Conservation (phyloP, 1,140 invertebrate species). For the Leptoteleia sp. region DNA sequence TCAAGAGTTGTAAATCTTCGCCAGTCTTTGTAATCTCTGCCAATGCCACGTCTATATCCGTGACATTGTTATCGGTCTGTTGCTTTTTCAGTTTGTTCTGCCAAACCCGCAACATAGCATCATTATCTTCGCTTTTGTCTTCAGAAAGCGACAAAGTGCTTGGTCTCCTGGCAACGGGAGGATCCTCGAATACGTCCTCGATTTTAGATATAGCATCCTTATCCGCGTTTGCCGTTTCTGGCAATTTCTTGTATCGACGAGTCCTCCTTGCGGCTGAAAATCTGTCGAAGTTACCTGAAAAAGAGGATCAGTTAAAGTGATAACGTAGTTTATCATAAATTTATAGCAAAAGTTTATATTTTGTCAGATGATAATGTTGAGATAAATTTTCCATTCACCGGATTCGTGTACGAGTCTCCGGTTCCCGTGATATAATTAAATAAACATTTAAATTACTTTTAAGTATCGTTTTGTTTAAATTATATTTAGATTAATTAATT, state of each 20-base stretch:
- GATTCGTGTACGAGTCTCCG: too few species aligned
- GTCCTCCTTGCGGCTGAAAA: slow-evolving; percentile 91
- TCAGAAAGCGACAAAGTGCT: slow-evolving; percentile 68
- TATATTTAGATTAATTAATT: too few species aligned
- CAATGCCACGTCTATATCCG: slow-evolving; percentile 74
- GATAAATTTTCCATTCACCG: too few species aligned
- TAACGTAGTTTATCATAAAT: too few species aligned
- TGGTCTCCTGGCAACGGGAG: slow-evolving; percentile 68
- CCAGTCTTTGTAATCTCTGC: slow-evolving; percentile 78
- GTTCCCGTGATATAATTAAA: too few species aligned
- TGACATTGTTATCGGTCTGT: slow-evolving; percentile 37
- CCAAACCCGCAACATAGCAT: slow-evolving; percentile 75
- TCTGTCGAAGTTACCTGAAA: slow-evolving; percentile 89
- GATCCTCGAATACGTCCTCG: slow-evolving; percentile 68
- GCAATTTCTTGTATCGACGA: slow-evolving; percentile 88
- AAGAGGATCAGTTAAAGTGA: too few species aligned
- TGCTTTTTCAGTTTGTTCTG: slow-evolving; percentile 76
- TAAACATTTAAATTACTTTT: too few species aligned
- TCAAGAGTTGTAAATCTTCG: slow-evolving; percentile 78
- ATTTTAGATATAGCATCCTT: slow-evolving; percentile 82
- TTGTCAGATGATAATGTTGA: too few species aligned
- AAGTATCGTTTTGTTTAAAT: too few species aligned
- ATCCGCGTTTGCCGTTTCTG: slow-evolving; percentile 78
- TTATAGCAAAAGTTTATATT: too few species aligned
- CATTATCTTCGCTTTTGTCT: slow-evolving; percentile 51